Percentiles rank a stretch among this genome's conserved stretches.
phyloP scores from a whole-genome alignment of 2,888 invertebrate species.

The Chloromyia formosa region DNA sequence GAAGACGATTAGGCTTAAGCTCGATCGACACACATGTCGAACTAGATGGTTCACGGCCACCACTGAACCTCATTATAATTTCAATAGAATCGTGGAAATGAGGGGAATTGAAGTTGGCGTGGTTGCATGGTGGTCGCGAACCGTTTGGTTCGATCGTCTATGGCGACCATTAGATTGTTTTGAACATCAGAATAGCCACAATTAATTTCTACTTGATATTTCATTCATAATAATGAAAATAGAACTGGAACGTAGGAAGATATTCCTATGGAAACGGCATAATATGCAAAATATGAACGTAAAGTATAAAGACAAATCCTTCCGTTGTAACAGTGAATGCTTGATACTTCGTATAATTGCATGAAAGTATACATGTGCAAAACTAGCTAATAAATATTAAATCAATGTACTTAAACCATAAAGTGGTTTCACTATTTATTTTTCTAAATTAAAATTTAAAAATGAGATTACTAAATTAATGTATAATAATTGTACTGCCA shows the following conservation, averaged over 20 bases:
- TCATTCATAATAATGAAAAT: background rate
- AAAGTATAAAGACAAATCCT: conserved; percentile 49
- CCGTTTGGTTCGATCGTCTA: too few relatives aligned
- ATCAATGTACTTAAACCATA: conserved; percentile 34
- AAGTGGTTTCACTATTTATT: conserved; percentile 40
- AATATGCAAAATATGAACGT: conserved; percentile 26
- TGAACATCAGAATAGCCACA: background rate
- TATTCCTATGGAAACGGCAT: background rate
- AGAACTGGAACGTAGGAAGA: background rate
- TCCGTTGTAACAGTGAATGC: conserved; percentile 37
- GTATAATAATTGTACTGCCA: too few relatives aligned
- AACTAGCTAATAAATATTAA: conserved; percentile 1
- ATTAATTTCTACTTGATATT: conserved; percentile 6
- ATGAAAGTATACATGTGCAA: background rate
- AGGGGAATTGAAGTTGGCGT: too few relatives aligned
- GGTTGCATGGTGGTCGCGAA: too few relatives aligned
- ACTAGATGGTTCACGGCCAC: too few relatives aligned
- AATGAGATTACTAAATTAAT: too few relatives aligned
- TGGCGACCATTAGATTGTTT: background rate
- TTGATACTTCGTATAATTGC: background rate
- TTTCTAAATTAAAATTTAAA: conserved; percentile 36
- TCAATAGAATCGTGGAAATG: too few relatives aligned
- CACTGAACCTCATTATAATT: too few relatives aligned
- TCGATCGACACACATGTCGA: too few relatives aligned
- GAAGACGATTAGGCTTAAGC: too few relatives aligned